These are phyloP conservation scores for Hemibates koningsi DNA, from an alignment of 2,113 vertebrate genomes.

Conservation along the genomic window DNA sequence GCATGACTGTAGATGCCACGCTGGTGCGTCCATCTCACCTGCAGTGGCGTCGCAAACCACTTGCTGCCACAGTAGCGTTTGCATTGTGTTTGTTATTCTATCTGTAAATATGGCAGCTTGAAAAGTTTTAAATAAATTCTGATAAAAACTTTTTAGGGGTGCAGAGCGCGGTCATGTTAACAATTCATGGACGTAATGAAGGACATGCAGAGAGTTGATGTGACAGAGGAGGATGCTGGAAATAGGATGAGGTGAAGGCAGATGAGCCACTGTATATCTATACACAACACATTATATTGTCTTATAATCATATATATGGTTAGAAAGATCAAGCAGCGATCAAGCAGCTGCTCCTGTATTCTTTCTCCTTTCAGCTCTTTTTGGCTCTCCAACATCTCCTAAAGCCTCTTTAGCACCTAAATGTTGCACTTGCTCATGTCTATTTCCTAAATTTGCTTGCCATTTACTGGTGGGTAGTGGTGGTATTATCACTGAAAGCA, in stretches of 20 bases:
- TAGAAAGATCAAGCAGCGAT: background rate
- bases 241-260: background rate
- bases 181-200: background rate
- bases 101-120: background rate
- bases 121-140: background rate
- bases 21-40: background rate
- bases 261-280: background rate
- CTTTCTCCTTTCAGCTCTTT: background rate
- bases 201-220: background rate
- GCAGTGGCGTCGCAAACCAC: background rate
- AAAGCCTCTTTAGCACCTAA: background rate
- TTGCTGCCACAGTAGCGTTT: fast-evolving
- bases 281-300: background rate
- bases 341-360: background rate
- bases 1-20: fast-evolving
- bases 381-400: background rate
- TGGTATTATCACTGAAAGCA: background rate
- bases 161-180: background rate
- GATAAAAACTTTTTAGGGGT: background rate
- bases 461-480: background rate
- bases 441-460: background rate
- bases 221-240: background rate
- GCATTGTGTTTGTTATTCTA: background rate
- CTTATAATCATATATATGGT: background rate
- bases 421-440: background rate